Evolutionary conservation across 2,113 vertebrate genomes (phyloP).

Genomic region (Microtus montanus): DNA sequence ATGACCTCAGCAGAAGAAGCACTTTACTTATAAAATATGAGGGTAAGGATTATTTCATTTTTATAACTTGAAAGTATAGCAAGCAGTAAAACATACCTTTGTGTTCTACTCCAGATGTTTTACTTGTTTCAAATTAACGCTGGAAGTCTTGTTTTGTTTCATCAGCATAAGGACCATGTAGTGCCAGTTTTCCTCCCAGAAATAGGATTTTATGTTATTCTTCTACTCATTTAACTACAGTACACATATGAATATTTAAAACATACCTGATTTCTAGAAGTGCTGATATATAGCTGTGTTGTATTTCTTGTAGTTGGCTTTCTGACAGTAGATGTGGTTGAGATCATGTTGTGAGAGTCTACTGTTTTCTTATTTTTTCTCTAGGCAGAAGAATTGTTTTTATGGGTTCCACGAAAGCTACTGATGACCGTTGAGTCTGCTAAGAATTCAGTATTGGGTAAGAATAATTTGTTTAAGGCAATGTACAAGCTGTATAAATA

Average conservation of each 20-base stretch:
- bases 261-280: not conserved
- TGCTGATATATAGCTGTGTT: not conserved
- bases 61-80: conserved; percentile 30
- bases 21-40: not conserved
- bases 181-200: not conserved
- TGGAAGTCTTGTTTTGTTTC: not conserved
- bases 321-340: not conserved
- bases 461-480: conserved; percentile 79
- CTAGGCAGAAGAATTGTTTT: conserved; percentile 97
- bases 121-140: not conserved
- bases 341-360: conserved; percentile 35
- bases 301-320: not conserved
- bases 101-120: not conserved
- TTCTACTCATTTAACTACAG: not conserved
- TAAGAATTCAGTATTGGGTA: conserved; percentile 96
- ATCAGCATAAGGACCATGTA: not conserved
- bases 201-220: not conserved
- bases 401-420: conserved; percentile 98
- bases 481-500: conserved; percentile 45
- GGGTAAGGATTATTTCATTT: not conserved
- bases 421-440: conserved; percentile 98
- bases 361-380: conserved; percentile 19
- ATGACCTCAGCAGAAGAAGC: not conserved
- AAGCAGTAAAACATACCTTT: not conserved
- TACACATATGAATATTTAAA: not conserved